Conservation (phyloP, 1,140 invertebrate species). For the Babylonia areolata region DNA sequence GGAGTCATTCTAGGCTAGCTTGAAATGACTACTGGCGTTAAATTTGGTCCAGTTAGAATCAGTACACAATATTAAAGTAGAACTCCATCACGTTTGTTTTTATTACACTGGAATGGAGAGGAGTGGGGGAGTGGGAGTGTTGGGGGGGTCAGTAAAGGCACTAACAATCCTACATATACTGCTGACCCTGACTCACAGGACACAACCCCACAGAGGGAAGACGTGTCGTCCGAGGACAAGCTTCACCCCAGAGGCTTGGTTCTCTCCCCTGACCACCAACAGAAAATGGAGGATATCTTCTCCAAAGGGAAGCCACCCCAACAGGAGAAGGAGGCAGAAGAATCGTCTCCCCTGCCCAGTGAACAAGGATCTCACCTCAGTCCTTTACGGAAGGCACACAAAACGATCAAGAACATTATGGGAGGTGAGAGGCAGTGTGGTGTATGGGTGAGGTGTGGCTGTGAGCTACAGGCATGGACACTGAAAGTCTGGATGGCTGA, state of each 20-base stretch:
- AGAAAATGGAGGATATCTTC: slow-evolving; percentile 45
- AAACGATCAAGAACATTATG: slow-evolving; percentile 58
- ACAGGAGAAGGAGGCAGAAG: slow-evolving; percentile 2
- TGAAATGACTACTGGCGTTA: too few relatives aligned
- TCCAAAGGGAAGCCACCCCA: slow-evolving; percentile 32
- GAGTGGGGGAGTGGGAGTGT: too few relatives aligned
- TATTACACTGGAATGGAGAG: too few relatives aligned
- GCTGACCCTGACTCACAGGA: not conserved
- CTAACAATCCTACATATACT: too few relatives aligned
- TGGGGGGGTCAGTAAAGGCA: too few relatives aligned
- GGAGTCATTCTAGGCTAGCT: too few relatives aligned
- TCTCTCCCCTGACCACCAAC: slow-evolving; percentile 49
- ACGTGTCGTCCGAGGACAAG: not conserved
- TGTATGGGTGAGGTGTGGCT: too few relatives aligned
- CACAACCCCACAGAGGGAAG: not conserved
- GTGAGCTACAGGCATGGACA: too few relatives aligned
- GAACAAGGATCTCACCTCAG: slow-evolving; percentile 48
- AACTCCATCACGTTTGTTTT: too few relatives aligned
- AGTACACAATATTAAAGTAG: too few relatives aligned
- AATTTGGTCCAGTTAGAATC: too few relatives aligned
- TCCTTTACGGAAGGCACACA: slow-evolving; percentile 53
- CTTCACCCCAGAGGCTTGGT: not conserved
- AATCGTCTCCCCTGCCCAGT: not conserved
- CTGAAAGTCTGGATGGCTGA: too few relatives aligned
- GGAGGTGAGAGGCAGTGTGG: slow-evolving; percentile 47